Conservation (phyloP, 1,140 invertebrate species). For the Artemia franciscana region DNA sequence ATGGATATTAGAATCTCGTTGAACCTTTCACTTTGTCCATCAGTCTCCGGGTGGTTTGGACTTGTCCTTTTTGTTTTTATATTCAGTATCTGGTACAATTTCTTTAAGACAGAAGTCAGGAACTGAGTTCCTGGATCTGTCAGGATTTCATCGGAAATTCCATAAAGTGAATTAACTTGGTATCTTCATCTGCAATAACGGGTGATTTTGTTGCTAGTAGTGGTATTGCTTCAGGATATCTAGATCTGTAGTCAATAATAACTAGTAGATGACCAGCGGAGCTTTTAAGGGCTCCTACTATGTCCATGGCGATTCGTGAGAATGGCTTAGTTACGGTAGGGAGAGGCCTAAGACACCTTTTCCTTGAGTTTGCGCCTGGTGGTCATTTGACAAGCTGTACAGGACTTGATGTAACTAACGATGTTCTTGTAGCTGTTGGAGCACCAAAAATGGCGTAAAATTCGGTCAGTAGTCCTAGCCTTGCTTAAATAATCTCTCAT, state of each 20-base stretch:
- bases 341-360: not conserved
- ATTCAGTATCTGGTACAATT: not conserved
- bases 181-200: not conserved
- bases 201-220: not conserved
- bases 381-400: no score
- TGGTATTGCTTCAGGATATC: no score
- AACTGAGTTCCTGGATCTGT: constrained; percentile 11
- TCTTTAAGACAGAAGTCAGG: not conserved
- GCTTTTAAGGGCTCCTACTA: not conserved
- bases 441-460: no score
- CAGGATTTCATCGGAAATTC: constrained; percentile 10
- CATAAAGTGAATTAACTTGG: constrained; percentile 4
- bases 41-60: not conserved
- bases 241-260: not conserved
- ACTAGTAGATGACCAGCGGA: not conserved
- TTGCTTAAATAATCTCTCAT: no score
- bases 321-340: no score
- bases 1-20: not conserved
- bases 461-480: no score
- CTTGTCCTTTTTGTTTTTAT: not conserved
- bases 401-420: no score
- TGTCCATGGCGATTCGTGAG: not conserved
- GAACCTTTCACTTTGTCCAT: not conserved
- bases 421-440: no score
- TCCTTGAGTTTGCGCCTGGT: no score